Evolutionary conservation across 1,140 invertebrate species (phyloP), one percentile per base, ranked within the genome.

Genomic region (Leptestheria dahalacensis): DNA sequence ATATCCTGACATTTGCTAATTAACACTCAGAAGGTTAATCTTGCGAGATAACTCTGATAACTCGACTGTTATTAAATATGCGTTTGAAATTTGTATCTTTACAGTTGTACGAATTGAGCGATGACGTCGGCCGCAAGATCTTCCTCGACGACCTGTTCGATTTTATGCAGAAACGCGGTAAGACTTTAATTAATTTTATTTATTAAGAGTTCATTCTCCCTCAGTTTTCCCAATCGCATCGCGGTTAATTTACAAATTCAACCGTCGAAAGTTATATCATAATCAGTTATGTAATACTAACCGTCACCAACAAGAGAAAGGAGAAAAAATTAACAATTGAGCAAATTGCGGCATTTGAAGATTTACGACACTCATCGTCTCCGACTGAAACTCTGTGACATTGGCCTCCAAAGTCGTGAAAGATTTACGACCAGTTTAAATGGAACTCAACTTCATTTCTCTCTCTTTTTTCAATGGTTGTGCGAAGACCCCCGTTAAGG

Each of bases 101-200:
- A 20, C 83, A 97, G 93, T 74, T 97, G 64, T 98, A 98, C 74
- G 93, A 97, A 74, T 82, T 98, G 67, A 93, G 86, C 68, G 88
- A 95, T 67, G 91, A 97, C 69, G 85, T 86, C 0, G 91, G 93
- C 68, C 79, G 94, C 66, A 95, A 94, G 73, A 89, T 93, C 72
- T 97, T 97, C 70, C 80, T 97, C 0, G 93, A 97, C 73, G 92
- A 98, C 66, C 80, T 97, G 62, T 97, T 98, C 74, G 85, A 84
- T 62, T 97, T 91, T 74, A 98, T 97, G 94, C 93, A 97, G 74
- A 91, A 91, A 75, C 79, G 90, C 78, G 93, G 94, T 97, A 66
- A 41, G n/a, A n/a, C n/a, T n/a, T n/a, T n/a, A n/a, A n/a, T n/a
- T n/a, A n/a, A n/a, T n/a, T n/a, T n/a, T n/a, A n/a, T n/a, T n/a